Evolutionary conservation across 1,140 invertebrate genomes (phyloP), one percentile per base, ranked within the genome.

Genomic region (Temnothorax curvispinosus): DNA sequence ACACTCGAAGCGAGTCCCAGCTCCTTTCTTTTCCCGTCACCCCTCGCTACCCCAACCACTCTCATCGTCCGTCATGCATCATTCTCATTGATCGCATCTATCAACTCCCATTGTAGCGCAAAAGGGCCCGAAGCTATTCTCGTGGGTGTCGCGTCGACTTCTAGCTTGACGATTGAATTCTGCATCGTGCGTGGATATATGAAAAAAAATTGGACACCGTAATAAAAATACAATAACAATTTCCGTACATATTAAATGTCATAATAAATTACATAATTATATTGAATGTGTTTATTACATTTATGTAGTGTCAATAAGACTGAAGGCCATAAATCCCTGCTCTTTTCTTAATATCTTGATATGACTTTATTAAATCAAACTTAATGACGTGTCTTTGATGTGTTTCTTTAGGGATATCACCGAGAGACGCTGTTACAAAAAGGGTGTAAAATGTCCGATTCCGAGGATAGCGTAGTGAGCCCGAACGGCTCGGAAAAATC

Each of bases 391-490:
- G n/a, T 47, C 52, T 44, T 81, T 41, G 1, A 71, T 56, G 44
- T 56, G 2, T 56, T 58, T 69, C 18, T 81, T 50, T 35, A 72
- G 32, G 11, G 9, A 74, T 5, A 11, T 41, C 18, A 41, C 58
- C 47, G 11, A 86, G n/a, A 27, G 13, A 35, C 11, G 2, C n/a
- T 13, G 38, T 47, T 35, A 41, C 4, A 52, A 41, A 85, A 35
- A 67, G n/a, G 41, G 50, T 38, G 9, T 41, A 92, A 67, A 86
- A 95, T 95, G 94, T 94, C 94, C 72, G 94, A 94, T 78, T 89
- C 91, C 56, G 94, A 94, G 75, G 91, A 89, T 89, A 93, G 92
- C 77, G 76, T 78, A 58, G 82, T 47, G 50, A 92, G 89, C 62
- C 67, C 65, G 47, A 41, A 69, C 50, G 77, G 64, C 13, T 87